Percentiles rank a stretch among this genome's conserved stretches.
Conservation (phyloP, 2,888 invertebrate species). For the Epinotia ramella region DNA sequence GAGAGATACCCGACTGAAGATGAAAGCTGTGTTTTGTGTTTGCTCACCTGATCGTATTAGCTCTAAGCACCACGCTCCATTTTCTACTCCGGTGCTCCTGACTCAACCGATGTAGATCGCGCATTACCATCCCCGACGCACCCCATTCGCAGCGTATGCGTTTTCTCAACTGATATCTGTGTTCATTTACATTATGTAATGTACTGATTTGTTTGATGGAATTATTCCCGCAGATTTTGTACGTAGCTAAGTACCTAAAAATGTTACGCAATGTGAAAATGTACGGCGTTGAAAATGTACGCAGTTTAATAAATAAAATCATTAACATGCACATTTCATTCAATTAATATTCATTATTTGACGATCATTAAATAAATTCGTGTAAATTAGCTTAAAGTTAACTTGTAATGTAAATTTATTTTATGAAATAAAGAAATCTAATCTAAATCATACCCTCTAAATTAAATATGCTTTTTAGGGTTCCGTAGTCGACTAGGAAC, state of each 20-base stretch:
- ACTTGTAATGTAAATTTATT: too few species aligned
- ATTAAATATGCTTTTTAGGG: too few species aligned
- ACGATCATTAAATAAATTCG: too few species aligned
- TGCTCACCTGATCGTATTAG: slow-evolving; percentile 84
- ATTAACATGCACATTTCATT: too few species aligned
- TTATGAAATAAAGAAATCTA: too few species aligned
- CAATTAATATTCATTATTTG: too few species aligned
- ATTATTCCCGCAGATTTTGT: background rate
- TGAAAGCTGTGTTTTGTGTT: slow-evolving; percentile 82
- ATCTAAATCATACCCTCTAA: too few species aligned
- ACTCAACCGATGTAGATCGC: slow-evolving; percentile 78
- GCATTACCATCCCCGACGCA: slow-evolving; percentile 70
- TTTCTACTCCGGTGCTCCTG: slow-evolving; percentile 76
- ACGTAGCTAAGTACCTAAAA: background rate
- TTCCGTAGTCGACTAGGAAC: too few species aligned
- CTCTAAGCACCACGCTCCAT: slow-evolving; percentile 79
- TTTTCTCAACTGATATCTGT: slow-evolving; percentile 59
- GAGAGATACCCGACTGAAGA: slow-evolving; percentile 79
- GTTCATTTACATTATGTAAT: slow-evolving; percentile 62
- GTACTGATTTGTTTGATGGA: slow-evolving; percentile 2
- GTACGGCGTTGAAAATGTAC: background rate
- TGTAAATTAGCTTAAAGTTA: too few species aligned
- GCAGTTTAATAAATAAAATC: background rate
- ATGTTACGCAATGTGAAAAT: background rate
- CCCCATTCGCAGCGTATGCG: slow-evolving; percentile 73